Conservation (phyloP, 2,888 invertebrate species). For the Mycalesis mineus region DNA sequence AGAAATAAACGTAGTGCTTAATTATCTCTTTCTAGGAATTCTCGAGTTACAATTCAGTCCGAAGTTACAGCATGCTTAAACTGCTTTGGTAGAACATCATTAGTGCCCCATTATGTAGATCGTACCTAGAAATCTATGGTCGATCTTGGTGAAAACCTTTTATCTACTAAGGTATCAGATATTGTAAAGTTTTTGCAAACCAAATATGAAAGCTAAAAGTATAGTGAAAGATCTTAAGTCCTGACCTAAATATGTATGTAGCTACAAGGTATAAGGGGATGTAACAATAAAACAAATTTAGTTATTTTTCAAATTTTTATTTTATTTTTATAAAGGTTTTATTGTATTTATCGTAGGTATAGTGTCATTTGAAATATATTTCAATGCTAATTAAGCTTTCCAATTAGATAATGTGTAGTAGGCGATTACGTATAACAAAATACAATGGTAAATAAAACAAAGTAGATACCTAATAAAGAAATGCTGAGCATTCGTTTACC, state of each 20-base stretch:
- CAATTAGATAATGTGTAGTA: conserved; percentile 73
- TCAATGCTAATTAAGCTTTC: conserved; percentile 63
- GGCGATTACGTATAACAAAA: conserved; percentile 67
- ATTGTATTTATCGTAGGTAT: conserved; percentile 73
- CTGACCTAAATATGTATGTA: not conserved
- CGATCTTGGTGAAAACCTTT: too few species aligned
- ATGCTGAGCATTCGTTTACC: conserved; percentile 33
- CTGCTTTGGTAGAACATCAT: too few species aligned
- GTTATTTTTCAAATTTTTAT: conserved; percentile 53
- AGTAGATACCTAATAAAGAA: conserved; percentile 34
- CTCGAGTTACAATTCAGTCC: too few species aligned
- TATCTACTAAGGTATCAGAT: too few species aligned
- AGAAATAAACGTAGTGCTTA: too few species aligned
- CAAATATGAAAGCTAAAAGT: too few species aligned
- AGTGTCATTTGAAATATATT: conserved; percentile 72
- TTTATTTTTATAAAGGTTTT: conserved; percentile 72
- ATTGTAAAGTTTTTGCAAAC: too few species aligned
- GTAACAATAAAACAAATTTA: conserved; percentile 44
- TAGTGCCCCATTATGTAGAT: too few species aligned
- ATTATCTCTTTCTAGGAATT: too few species aligned
- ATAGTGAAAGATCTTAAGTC: too few species aligned
- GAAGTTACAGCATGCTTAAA: too few species aligned
- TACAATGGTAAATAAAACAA: conserved; percentile 44
- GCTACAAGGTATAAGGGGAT: not conserved
- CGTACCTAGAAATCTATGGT: too few species aligned